Percentiles rank a stretch among this genome's conserved stretches.
Evolutionary conservation across 2,888 invertebrate species (phyloP).

Genomic region (Tachina fera): DNA sequence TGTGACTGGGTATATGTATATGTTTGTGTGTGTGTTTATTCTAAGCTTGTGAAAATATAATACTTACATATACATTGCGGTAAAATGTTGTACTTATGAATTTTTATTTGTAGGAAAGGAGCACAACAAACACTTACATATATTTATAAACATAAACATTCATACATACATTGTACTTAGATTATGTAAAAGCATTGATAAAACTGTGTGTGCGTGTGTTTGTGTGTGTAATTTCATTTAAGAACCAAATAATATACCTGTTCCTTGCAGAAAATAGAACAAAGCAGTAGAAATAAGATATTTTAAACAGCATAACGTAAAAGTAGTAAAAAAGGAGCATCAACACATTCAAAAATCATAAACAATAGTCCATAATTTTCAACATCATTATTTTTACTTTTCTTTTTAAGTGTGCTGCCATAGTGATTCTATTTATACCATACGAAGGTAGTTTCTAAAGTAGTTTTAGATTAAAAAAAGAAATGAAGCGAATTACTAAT

Average conservation of each 20-base stretch:
- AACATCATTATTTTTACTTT: slow-evolving; percentile 55
- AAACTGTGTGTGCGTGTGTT: too few species aligned
- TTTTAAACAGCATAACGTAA: slow-evolving; percentile 45
- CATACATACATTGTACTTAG: not conserved
- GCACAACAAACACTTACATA: not conserved
- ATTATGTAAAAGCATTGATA: not conserved
- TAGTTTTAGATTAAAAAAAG: not conserved
- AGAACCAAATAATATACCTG: slow-evolving; percentile 1
- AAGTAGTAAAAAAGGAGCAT: slow-evolving; percentile 56
- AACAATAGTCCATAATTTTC: slow-evolving; percentile 62
- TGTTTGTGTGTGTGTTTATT: not conserved
- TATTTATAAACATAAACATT: not conserved
- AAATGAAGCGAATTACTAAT: too few species aligned
- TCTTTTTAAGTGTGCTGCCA: not conserved
- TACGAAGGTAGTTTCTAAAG: not conserved
- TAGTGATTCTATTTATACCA: not conserved
- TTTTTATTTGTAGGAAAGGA: slow-evolving; percentile 4
- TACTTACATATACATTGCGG: slow-evolving; percentile 53
- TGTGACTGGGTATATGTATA: not conserved
- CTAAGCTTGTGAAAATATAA: not conserved
- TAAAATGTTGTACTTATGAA: slow-evolving; percentile 58
- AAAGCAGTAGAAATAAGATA: slow-evolving; percentile 13
- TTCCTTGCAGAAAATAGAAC: not conserved
- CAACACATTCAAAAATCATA: slow-evolving; percentile 55
- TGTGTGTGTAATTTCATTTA: slow-evolving; percentile 2